Percentiles rank a stretch among this genome's conserved stretches.
phyloP scores from a whole-genome alignment of 2,888 invertebrate species.

The Nomada ferruginata region DNA sequence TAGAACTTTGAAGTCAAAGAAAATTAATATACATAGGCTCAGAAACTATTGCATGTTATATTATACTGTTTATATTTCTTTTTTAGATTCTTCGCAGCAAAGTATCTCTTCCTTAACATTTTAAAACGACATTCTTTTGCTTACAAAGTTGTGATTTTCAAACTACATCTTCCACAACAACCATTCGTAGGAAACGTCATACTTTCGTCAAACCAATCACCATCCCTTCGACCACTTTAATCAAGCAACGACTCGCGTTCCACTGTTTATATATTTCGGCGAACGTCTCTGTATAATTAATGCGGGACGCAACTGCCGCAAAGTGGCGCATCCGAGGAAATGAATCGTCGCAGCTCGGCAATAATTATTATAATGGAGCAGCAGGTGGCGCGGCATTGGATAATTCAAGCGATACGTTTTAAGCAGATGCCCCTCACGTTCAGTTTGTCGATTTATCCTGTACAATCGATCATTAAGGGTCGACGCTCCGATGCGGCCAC shows the following conservation, averaged over 20 bases:
- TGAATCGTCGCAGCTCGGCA: conserved; percentile 75
- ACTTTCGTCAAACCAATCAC: background rate
- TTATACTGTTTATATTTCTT: too few relatives aligned
- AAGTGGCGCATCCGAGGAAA: conserved; percentile 52
- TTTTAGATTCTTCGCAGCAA: too few relatives aligned
- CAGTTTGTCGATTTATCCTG: conserved; percentile 14
- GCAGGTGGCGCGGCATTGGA: conserved; percentile 76
- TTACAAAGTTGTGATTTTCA: too few relatives aligned
- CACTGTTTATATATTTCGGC: background rate
- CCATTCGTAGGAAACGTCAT: too few relatives aligned
- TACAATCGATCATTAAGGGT: conserved; percentile 64
- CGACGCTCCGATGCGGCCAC: conserved; percentile 40
- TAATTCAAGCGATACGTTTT: conserved; percentile 76
- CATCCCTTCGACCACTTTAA: conserved; percentile 6
- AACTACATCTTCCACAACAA: too few relatives aligned
- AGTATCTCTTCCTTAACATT: too few relatives aligned
- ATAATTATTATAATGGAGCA: conserved; percentile 82
- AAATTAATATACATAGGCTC: too few relatives aligned
- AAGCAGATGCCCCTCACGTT: conserved; percentile 79
- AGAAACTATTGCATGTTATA: too few relatives aligned
- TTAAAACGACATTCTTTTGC: too few relatives aligned
- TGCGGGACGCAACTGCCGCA: conserved; percentile 25
- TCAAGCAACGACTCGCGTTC: background rate
- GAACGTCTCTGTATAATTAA: conserved; percentile 32
- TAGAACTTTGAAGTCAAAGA: too few relatives aligned